Conservation (phyloP, 1,140 invertebrate species). For the Drosophila malerkotliana region DNA sequence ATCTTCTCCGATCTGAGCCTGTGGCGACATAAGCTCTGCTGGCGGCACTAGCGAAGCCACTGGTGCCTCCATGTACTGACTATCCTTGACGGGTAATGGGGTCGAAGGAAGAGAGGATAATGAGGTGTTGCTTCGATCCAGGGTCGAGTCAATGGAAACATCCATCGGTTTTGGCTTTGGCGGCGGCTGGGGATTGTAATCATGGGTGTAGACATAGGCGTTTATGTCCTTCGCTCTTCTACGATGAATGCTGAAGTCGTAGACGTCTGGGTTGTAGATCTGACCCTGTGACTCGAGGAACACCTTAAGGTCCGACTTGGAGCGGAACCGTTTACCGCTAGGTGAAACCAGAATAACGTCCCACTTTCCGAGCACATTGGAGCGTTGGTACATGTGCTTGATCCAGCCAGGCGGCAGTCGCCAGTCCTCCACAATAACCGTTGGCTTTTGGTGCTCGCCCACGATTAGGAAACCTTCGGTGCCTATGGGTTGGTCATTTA, state of each 20-base stretch:
- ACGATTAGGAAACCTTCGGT: constrained; percentile 84
- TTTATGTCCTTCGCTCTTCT: constrained; percentile 85
- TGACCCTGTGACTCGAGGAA: constrained; percentile 85
- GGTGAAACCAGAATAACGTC: constrained; percentile 90
- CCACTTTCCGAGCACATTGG: constrained; percentile 90
- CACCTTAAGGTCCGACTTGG: constrained; percentile 86
- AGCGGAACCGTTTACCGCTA: constrained; percentile 86
- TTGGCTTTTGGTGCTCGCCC: constrained; percentile 85
- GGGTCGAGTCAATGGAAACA: constrained; percentile 41
- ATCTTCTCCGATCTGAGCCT: constrained; percentile 25
- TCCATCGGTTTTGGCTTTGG: constrained; percentile 58
- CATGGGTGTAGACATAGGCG: constrained; percentile 84
- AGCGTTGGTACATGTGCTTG: constrained; percentile 90
- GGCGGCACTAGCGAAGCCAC: constrained; percentile 71
- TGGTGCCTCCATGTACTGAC: constrained; percentile 76
- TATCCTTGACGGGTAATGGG: constrained; percentile 42
- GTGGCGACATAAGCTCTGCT: constrained; percentile 72
- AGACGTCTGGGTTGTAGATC: constrained; percentile 85
- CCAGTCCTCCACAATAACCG: constrained; percentile 89
- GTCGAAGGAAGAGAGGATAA: constrained; percentile 33
- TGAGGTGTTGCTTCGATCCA: constrained; percentile 43
- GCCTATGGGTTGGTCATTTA: constrained; percentile 87
- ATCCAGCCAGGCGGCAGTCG: constrained; percentile 89
- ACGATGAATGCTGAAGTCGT: constrained; percentile 87
- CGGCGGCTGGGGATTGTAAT: constrained; percentile 74